Evolutionary conservation across 2,888 invertebrate species (phyloP).

Genomic region (Eilema depressum): DNA sequence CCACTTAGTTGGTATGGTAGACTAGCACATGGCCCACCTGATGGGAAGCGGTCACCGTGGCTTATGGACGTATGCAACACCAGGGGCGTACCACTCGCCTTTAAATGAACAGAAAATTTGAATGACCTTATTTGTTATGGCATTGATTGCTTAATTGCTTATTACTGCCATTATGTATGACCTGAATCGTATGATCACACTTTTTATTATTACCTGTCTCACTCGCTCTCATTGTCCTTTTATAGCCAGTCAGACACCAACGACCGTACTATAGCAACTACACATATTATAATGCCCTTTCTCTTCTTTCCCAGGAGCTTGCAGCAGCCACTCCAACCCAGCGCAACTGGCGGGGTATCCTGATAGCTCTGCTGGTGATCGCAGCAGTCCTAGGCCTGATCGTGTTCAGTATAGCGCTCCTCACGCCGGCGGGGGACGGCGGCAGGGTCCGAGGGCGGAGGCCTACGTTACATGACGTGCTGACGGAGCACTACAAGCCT

Average conservation of each 20-base stretch:
- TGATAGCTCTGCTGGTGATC: constrained; percentile 96
- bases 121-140: no score
- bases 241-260: background rate
- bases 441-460: constrained; percentile 89
- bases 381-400: constrained; percentile 95
- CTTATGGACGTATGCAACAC: no score
- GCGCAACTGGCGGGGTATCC: constrained; percentile 97
- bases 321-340: constrained; percentile 95
- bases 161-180: no score
- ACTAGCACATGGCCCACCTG: no score
- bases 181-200: no score
- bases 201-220: background rate
- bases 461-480: constrained; percentile 90
- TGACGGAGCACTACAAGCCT: constrained; percentile 86
- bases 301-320: constrained; percentile 90
- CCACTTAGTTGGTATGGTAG: no score
- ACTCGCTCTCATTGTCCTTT: background rate
- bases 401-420: constrained; percentile 95
- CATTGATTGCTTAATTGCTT: no score
- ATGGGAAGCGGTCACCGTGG: no score
- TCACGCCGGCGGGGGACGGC: constrained; percentile 93
- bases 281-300: background rate
- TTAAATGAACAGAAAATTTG: no score
- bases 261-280: background rate
- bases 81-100: no score